A percentile compares a stretch with the other conserved stretches of the same genome.
phyloP scores from a whole-genome alignment of 2,797 vertebrate species.

The Muscicapa comitata region DNA sequence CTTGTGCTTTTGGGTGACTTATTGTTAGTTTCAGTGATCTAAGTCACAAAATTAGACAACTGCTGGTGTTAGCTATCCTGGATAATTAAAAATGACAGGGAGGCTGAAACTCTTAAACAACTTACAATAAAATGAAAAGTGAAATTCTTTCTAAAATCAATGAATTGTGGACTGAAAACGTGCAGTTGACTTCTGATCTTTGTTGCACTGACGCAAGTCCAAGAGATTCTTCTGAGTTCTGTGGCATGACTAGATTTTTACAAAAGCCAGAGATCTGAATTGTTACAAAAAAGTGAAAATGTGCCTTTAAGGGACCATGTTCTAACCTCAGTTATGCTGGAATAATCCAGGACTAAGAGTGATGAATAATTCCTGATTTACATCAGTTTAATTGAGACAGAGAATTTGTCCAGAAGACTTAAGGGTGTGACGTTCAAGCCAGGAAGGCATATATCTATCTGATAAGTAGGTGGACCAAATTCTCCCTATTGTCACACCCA shows the following conservation, averaged over 20 bases:
- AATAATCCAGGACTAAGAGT: not conserved
- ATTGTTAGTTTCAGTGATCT: conserved; percentile 49
- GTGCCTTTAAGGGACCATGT: not conserved
- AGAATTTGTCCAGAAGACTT: conserved; percentile 36
- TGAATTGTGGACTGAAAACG: not conserved
- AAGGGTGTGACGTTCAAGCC: not conserved
- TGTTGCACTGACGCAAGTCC: not conserved
- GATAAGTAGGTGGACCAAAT: not conserved
- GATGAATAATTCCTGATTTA: conserved; percentile 6
- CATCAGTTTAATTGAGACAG: conserved; percentile 14
- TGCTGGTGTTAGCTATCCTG: conserved; percentile 66
- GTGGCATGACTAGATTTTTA: not conserved
- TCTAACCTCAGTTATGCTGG: not conserved
- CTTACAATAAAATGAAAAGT: conserved; percentile 1
- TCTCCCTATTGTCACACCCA: not conserved
- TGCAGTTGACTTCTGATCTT: not conserved
- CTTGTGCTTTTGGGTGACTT: conserved; percentile 78
- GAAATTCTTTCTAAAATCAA: not conserved
- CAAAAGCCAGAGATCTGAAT: not conserved
- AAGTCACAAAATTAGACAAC: conserved; percentile 52
- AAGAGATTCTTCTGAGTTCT: not conserved
- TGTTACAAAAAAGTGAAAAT: conserved; percentile 5
- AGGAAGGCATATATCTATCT: not conserved
- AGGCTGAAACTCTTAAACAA: not conserved
- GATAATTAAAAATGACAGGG: not conserved